Percentiles rank a stretch among this genome's conserved stretches.
Conservation (phyloP, 37 sponge, comb jelly and placozoan species). For the Bolinopsis microptera region DNA sequence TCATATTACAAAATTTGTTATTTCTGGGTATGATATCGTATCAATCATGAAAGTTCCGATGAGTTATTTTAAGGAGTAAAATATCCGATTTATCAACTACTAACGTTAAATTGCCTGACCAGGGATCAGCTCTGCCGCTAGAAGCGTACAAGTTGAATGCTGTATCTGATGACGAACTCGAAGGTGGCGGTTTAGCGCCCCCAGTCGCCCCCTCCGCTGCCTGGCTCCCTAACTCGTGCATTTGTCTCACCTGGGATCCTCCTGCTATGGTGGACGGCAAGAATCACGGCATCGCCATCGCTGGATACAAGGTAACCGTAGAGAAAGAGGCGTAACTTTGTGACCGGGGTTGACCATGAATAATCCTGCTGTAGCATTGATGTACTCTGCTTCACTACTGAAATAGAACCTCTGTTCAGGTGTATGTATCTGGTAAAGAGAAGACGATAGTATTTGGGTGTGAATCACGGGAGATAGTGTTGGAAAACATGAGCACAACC, state of each 20-base stretch:
- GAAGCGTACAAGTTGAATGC: slow-evolving; percentile 32
- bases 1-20: too few species aligned
- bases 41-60: too few species aligned
- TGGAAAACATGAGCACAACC: slow-evolving; percentile 10
- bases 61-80: too few species aligned
- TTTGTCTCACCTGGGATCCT: slow-evolving; percentile 52
- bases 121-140: slow-evolving; percentile 49
- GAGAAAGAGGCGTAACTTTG: too few species aligned
- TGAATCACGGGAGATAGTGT: slow-evolving; percentile 21
- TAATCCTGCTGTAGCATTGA: too few species aligned
- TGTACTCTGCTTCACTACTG: too few species aligned
- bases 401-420: slow-evolving; percentile 34
- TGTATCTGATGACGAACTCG: slow-evolving; percentile 1
- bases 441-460: slow-evolving; percentile 39
- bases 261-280: slow-evolving; percentile 32
- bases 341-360: too few species aligned
- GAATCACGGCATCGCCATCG: slow-evolving; percentile 21
- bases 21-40: too few species aligned
- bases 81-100: too few species aligned
- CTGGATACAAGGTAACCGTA: slow-evolving; percentile 56
- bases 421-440: slow-evolving; percentile 54
- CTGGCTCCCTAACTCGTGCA: slow-evolving; percentile 58
- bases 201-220: slow-evolving; percentile 39
- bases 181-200: neutral
- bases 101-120: too few species aligned